phyloP scores from a whole-genome alignment of 2,888 invertebrate genomes.

The Ditylenchus weischeri region DNA sequence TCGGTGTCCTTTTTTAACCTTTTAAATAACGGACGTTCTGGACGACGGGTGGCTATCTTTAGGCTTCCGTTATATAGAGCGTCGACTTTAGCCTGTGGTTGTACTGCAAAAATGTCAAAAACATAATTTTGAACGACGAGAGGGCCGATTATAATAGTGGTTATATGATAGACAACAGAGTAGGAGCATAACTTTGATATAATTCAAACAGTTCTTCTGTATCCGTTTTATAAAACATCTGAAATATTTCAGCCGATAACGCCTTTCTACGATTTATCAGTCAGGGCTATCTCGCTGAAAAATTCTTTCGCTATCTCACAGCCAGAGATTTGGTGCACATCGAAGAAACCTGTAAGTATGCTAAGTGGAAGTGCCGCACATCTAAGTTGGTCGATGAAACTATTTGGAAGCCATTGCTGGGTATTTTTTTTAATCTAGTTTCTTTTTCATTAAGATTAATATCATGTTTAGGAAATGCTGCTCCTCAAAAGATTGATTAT shows the following conservation, averaged over 20 bases:
- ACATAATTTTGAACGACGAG: too few relatives aligned
- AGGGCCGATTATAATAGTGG: too few relatives aligned
- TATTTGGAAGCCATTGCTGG: slow-evolving; percentile 9
- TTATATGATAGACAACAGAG: too few relatives aligned
- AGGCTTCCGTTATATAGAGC: too few relatives aligned
- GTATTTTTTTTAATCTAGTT: not conserved
- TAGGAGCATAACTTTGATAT: too few relatives aligned
- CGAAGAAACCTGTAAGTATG: slow-evolving; percentile 10
- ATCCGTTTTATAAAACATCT: not conserved
- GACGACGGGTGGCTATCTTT: too few relatives aligned
- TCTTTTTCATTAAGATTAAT: too few relatives aligned
- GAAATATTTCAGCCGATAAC: slow-evolving; percentile 12
- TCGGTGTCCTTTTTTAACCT: too few relatives aligned
- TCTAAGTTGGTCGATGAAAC: slow-evolving; percentile 4
- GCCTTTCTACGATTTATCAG: slow-evolving; percentile 10
- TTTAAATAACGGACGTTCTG: too few relatives aligned
- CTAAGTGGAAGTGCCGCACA: not conserved
- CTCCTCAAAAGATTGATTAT: not conserved
- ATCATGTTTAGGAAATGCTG: not conserved
- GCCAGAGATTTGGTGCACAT: not conserved
- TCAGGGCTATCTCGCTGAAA: not conserved
- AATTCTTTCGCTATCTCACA: not conserved
- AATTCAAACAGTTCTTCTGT: too few relatives aligned
- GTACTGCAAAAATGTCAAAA: too few relatives aligned
- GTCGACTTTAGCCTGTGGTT: too few relatives aligned